phyloP scores from a whole-genome alignment of 2,113 vertebrate genomes.

The Plotosus lineatus region DNA sequence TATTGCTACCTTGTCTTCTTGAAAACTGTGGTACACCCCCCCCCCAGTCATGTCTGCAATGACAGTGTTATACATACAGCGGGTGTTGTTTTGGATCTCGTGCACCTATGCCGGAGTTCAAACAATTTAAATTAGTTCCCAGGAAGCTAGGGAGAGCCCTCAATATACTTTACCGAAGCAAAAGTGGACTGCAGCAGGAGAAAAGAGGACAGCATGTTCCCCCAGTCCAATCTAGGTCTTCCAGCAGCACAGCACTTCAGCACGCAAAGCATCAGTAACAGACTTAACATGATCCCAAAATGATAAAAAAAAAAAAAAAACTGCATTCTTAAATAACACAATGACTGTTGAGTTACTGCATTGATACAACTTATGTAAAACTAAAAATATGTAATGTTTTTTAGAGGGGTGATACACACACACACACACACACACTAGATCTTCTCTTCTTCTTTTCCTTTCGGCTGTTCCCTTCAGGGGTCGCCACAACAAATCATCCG shows the following conservation, averaged over 20 bases:
- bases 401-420: too few species aligned
- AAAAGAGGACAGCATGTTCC: conserved; percentile 19
- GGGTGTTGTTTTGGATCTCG: not conserved
- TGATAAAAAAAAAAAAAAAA: too few species aligned
- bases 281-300: not conserved
- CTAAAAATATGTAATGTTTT: too few species aligned
- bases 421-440: too few species aligned
- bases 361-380: too few species aligned
- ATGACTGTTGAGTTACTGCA: too few species aligned
- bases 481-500: too few species aligned
- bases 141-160: not conserved
- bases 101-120: not conserved
- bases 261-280: not conserved
- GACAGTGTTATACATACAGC: not conserved
- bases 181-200: conserved; percentile 3
- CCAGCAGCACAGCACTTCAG: not conserved
- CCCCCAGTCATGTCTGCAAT: not conserved
- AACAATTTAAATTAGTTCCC: conserved; percentile 1
- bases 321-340: too few species aligned
- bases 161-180: not conserved
- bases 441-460: too few species aligned
- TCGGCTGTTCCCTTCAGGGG: too few species aligned
- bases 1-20: not conserved
- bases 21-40: not conserved
- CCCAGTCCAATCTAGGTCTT: not conserved